Percentiles rank a stretch among this genome's conserved stretches.
Evolutionary conservation across 2,113 vertebrate species (phyloP).

Genomic region (Oreotrochilus melanogaster): DNA sequence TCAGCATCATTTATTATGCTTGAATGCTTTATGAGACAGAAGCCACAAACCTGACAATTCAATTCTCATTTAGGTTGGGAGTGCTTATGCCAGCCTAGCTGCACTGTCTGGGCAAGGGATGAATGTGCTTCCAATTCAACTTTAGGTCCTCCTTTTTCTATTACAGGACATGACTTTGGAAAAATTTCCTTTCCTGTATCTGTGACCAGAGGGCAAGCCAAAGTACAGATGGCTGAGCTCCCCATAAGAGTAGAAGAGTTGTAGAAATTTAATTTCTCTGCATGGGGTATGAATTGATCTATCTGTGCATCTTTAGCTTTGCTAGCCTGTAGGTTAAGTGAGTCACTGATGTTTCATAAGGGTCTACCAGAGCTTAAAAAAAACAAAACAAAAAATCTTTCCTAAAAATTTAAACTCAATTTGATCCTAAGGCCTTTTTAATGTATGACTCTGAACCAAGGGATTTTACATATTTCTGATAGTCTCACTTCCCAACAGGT

Average conservation of each 20-base stretch:
- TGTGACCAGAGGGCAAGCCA: background rate
- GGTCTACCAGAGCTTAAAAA: background rate
- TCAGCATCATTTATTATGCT: slow-evolving; percentile 14
- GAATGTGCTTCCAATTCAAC: background rate
- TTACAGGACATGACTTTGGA: background rate
- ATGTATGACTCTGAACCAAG: background rate
- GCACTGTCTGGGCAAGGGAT: background rate
- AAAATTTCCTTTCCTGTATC: background rate
- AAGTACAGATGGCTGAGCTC: background rate
- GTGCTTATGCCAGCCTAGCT: background rate
- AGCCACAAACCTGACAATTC: slow-evolving; percentile 3
- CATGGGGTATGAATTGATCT: rapidly evolving
- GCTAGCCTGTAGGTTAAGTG: background rate
- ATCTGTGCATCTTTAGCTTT: background rate
- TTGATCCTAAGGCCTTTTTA: background rate
- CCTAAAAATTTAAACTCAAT: background rate
- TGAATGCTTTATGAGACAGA: background rate
- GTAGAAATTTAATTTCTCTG: background rate
- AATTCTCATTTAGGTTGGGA: background rate
- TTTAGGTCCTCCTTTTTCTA: background rate
- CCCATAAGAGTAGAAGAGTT: background rate
- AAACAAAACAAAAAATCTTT: background rate
- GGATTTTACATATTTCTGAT: background rate
- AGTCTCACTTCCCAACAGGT: background rate
- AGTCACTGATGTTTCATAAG: background rate